These are phyloP conservation scores for Montipora cactus DNA, from an alignment of 64 coral and sea anemone genomes.

Conservation along the genomic window DNA sequence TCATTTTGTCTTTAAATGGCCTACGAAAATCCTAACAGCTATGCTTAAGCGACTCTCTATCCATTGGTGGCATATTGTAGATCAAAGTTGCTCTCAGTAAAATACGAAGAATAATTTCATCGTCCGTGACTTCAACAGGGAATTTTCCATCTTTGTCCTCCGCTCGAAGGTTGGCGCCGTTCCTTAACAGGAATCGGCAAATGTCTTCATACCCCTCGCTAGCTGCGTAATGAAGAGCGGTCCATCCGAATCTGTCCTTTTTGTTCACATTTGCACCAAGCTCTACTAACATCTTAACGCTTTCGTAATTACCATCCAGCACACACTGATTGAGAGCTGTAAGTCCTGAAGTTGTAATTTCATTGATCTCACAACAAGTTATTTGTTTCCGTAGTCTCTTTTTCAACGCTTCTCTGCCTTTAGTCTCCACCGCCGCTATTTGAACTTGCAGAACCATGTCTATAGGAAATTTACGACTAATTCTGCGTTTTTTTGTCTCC, in stretches of 20 bases:
- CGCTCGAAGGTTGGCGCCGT: conserved; percentile 83
- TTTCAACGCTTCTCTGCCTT: conserved; percentile 66
- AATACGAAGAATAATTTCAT: conserved; percentile 85
- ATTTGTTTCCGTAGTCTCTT: conserved; percentile 78
- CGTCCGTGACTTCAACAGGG: conserved; percentile 92
- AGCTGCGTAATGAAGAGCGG: conserved; percentile 89
- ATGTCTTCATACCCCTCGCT: conserved; percentile 93
- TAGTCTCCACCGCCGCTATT: conserved; percentile 47
- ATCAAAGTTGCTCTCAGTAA: conserved; percentile 84
- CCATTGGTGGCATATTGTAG: conserved; percentile 69
- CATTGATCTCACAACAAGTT: conserved; percentile 78
- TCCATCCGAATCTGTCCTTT: conserved; percentile 84
- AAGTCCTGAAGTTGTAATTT: conserved; percentile 91
- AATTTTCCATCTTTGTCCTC: conserved; percentile 85
- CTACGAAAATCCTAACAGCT: conserved; percentile 24
- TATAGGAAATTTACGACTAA: conserved; percentile 28
- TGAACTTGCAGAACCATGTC: conserved; percentile 56
- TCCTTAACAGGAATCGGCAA: conserved; percentile 78
- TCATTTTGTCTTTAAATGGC: background rate
- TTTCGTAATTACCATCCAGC: conserved; percentile 87
- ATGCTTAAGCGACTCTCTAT: conserved; percentile 37
- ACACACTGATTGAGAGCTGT: conserved; percentile 93
- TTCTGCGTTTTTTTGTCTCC: conserved; percentile 14
- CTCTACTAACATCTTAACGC: conserved; percentile 82
- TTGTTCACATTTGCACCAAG: conserved; percentile 92